Evolutionary conservation across 2,113 vertebrate species (phyloP), one percentile per base, ranked within the genome.

Genomic region (Atrichornis clamosus): DNA sequence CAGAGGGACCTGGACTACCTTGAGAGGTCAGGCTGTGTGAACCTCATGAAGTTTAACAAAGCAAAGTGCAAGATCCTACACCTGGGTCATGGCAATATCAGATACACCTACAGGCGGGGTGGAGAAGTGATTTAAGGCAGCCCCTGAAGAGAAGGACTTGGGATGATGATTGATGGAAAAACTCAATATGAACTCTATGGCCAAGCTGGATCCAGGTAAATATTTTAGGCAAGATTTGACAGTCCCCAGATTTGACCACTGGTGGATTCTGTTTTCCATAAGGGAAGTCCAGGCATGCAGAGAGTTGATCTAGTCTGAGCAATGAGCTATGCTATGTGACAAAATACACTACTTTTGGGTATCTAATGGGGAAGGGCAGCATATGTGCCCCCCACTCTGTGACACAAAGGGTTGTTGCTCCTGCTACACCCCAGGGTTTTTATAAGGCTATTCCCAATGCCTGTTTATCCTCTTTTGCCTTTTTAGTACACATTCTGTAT

Each of bases 351-450:
- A 28, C 10, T 84, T 81, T 59, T 50, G 42, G 3, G 2, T 1
- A 0, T 46, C 37, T 26, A 23, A 3, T 5, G 53, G 10, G 7
- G 17, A 79, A 63, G 6, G 10, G 3, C 4, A 20, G 7, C 6
- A 62, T 5, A 1, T 32, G 6, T 49, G 8, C 3, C 6, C 14
- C 11, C 6, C 9, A 30, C 2, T 2, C 5, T 3, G 1, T 52
- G n/a, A 60, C 13, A 73, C 3, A 64, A 69, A 73, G 13, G 18
- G 1, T 4, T 64, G 7, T 75, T 7, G 0, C 41, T 39, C 4
- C 3, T 4, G 2, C 12, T 27, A 13, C 0, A 2, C 1, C 3
- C 2, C 2, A 3, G 11, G 1, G 2, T 63, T 13, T 63, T 13
- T 62, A 15, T 93, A 13, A 87, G 16, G 16, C 7, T 63, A 13